Evolutionary conservation across 2,113 vertebrate species (phyloP), one percentile per base, ranked within the genome.

Genomic region (Phainopepla nitens): DNA sequence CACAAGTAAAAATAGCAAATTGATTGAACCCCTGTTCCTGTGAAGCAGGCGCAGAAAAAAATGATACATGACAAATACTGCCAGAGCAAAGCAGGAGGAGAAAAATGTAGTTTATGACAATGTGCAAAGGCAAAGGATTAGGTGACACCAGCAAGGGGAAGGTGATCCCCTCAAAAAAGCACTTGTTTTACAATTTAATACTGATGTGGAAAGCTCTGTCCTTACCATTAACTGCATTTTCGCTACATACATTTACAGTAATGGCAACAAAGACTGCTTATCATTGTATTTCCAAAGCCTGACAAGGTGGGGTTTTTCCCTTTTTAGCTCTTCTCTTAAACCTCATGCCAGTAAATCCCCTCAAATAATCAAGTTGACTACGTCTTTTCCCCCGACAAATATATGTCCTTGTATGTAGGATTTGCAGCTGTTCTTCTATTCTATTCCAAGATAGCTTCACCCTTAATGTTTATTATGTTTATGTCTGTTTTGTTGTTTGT

Each of bases 21-120:
- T 42, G 44, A 84, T 36, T 76, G 83, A 64, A 35, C 31, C 47
- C 64, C 33, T 45, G 51, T 11, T 83, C 68, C 49, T 28, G 31
- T 8, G 42, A 90, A 93, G 77, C 33, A 33, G 13, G 35, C 44
- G 35, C 13, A 92, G 44, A 83, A 82, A 62, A 36, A 82, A 72
- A 36, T 42, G 9, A 41, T 75, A 31, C 16, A 4, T 81, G 83
- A 92, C 91, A 97, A 90, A 94, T 71, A 85, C 57, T 56, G 58
- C n/a, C 81, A 84, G 79, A 22, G 49, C 35, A 61, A 93, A 72
- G 39, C 33, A 15, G 45, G 22, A 90, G 27, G n/a, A 80, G 29
- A 4, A 75, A 97, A 66, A 93, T 33, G 51, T 15, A 76, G n/a
- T 54, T 90, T 90, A 47, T 45, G 66, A 54, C 78, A 77, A 22